Evolutionary conservation across 2,797 vertebrate genomes (phyloP).

Genomic region (Apogon talboti): DNA sequence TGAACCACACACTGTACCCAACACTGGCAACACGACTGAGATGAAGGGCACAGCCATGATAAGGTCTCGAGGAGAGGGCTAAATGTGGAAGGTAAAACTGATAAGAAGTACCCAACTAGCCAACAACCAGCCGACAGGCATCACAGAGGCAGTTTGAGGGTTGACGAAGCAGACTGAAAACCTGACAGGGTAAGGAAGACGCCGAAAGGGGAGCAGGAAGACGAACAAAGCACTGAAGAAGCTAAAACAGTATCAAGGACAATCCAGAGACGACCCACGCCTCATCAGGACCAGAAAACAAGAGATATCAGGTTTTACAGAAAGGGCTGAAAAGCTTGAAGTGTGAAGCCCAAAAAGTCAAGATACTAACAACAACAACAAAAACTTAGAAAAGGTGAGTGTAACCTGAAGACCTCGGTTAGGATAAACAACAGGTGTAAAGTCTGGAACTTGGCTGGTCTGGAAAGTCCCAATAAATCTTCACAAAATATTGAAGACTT

Average conservation of each 20-base stretch:
- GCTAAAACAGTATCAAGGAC: too few species aligned
- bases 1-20: slow-evolving; percentile 14
- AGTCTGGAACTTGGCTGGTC: neutral
- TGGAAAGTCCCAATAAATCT: neutral
- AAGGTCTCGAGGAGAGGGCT: slow-evolving; percentile 69
- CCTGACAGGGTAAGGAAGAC: neutral
- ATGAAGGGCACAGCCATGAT: slow-evolving; percentile 55
- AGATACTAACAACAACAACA: too few species aligned
- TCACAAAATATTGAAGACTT: neutral
- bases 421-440: neutral
- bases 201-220: neutral
- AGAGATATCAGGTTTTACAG: too few species aligned
- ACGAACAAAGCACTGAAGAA: neutral
- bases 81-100: slow-evolving; percentile 61
- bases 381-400: slow-evolving; percentile 44
- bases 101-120: slow-evolving; percentile 59
- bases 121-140: neutral
- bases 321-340: too few species aligned
- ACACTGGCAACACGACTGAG: slow-evolving; percentile 5
- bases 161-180: neutral
- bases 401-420: neutral
- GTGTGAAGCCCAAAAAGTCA: too few species aligned
- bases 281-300: too few species aligned
- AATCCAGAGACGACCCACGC: neutral
- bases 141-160: neutral